Percentiles rank a stretch among this genome's conserved stretches.
Evolutionary conservation across 2,888 invertebrate species (phyloP).

Genomic region (Cheilosia grossa): DNA sequence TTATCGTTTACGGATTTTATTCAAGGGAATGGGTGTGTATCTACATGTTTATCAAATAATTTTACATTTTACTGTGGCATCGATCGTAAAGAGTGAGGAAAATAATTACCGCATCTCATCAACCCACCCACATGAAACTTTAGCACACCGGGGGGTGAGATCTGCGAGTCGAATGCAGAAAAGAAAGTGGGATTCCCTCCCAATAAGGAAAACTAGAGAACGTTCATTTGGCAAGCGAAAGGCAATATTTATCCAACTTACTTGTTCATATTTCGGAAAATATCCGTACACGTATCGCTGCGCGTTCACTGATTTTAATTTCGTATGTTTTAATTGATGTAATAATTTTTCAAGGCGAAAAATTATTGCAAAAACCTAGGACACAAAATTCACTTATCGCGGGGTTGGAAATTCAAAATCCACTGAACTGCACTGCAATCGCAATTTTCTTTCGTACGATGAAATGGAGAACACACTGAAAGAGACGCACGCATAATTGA

Average conservation of each 20-base stretch:
- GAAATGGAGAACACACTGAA: slow-evolving; percentile 8
- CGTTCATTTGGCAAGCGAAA: not conserved
- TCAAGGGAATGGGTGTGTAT: slow-evolving; percentile 30
- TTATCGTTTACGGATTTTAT: not conserved
- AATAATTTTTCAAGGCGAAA: slow-evolving; percentile 49
- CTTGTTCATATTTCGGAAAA: slow-evolving; percentile 37
- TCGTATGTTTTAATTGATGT: slow-evolving; percentile 9
- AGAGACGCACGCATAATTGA: slow-evolving; percentile 24
- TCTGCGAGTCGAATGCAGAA: slow-evolving; percentile 17
- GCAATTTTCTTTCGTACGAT: slow-evolving; percentile 32
- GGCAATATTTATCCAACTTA: slow-evolving; percentile 34
- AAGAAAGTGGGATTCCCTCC: slow-evolving; percentile 55
- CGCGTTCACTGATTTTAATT: slow-evolving; percentile 33
- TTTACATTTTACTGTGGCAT: not conserved
- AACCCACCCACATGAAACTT: slow-evolving; percentile 2
- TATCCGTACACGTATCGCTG: slow-evolving; percentile 25
- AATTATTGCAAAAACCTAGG: slow-evolving; percentile 48
- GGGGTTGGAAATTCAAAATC: slow-evolving; percentile 62
- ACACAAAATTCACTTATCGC: slow-evolving; percentile 48
- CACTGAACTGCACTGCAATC: slow-evolving; percentile 64
- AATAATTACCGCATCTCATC: not conserved
- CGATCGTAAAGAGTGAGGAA: not conserved
- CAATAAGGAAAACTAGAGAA: slow-evolving; percentile 31
- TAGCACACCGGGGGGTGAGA: slow-evolving; percentile 20
- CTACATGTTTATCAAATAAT: not conserved